These are phyloP conservation scores for Drosophila punjabiensis DNA, from an alignment of 1,140 invertebrate genomes.

Conservation along the genomic window DNA sequence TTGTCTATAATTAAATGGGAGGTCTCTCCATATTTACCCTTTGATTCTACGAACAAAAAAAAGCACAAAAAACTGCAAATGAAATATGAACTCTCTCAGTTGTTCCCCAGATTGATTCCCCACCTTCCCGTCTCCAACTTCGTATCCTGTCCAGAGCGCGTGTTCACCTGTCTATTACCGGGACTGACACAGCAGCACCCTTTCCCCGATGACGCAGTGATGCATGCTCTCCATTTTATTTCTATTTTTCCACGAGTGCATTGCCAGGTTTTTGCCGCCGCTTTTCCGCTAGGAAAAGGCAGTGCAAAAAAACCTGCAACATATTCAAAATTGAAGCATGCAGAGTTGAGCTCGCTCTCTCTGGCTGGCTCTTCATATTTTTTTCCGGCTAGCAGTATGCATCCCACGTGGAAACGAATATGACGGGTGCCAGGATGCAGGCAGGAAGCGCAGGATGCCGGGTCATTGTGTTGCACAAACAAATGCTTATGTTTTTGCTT, in stretches of 20 bases:
- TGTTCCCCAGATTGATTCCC: conserved; percentile 24
- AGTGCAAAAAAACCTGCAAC: conserved; percentile 31
- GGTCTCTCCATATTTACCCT: conserved; percentile 14
- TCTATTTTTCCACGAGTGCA: conserved; percentile 32
- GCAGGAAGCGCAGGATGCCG: neutral
- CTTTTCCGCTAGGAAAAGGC: conserved; percentile 1
- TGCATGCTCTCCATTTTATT: conserved; percentile 23
- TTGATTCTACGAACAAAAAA: conserved; percentile 6
- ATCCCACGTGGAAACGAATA: conserved; percentile 8
- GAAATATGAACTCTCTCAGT: conserved; percentile 40
- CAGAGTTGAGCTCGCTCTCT: conserved; percentile 33
- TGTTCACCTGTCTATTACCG: conserved; percentile 39
- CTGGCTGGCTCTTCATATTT: conserved; percentile 24
- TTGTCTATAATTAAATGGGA: conserved; percentile 26
- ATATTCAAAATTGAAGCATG: conserved; percentile 73
- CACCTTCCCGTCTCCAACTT: neutral
- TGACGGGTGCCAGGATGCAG: conserved; percentile 27
- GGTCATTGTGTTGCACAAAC: conserved; percentile 68
- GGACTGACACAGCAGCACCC: conserved; percentile 10
- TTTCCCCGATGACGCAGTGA: conserved; percentile 11
- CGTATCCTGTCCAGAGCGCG: conserved; percentile 1
- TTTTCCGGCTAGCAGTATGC: conserved; percentile 29
- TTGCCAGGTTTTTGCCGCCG: conserved; percentile 28
- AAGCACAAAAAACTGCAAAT: neutral
- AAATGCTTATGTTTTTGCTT: conserved; percentile 74